Conservation (phyloP, 2,113 vertebrate genomes). For the Herpetotheres cachinnans region DNA sequence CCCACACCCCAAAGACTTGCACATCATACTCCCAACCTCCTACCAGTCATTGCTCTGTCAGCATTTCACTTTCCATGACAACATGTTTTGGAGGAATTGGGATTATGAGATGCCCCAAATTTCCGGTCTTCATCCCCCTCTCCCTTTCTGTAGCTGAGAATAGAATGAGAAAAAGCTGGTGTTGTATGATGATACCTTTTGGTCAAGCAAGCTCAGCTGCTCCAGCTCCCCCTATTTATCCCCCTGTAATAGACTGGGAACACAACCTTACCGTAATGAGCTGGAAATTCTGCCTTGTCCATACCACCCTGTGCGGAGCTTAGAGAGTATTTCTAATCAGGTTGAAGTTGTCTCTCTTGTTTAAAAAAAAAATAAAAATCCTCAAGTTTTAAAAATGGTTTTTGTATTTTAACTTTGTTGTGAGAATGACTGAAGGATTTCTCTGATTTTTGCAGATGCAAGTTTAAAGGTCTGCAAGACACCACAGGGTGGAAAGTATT, state of each 20-base stretch:
- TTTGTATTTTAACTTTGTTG: neutral
- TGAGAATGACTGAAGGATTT: conserved; percentile 13
- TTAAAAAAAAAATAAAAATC: neutral
- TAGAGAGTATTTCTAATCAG: neutral
- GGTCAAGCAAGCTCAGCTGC: neutral
- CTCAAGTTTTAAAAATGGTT: neutral
- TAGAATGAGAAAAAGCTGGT: neutral
- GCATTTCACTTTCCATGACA: neutral
- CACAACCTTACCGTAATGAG: neutral
- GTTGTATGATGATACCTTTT: neutral
- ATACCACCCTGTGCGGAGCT: neutral
- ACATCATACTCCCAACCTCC: neutral
- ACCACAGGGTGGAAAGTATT: conserved; percentile 10
- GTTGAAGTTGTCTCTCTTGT: neutral
- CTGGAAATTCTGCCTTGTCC: neutral
- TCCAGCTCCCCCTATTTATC: neutral
- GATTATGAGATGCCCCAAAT: neutral
- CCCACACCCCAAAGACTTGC: neutral
- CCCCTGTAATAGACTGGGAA: neutral
- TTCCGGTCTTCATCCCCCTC: neutral
- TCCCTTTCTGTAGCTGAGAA: neutral
- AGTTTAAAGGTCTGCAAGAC: conserved; percentile 33
- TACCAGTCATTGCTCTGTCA: neutral
- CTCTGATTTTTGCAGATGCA: neutral
- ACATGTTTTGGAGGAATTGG: neutral